Percentiles rank a stretch among this genome's conserved stretches.
These are phyloP conservation scores for Ornithoptera alexandrae DNA, from an alignment of 2,888 invertebrate genomes.

Conservation along the genomic window DNA sequence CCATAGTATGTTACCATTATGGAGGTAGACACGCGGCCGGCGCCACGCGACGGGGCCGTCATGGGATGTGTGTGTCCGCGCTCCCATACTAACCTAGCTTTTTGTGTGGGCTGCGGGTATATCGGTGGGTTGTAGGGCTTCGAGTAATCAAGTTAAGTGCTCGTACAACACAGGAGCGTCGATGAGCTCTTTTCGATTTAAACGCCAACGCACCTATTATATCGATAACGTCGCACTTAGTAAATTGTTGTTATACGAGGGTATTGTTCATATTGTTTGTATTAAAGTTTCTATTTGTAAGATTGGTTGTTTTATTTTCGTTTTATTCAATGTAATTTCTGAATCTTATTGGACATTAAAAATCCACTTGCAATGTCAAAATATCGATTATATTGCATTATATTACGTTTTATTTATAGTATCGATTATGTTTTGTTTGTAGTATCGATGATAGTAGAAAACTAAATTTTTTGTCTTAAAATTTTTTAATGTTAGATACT, in stretches of 20 bases:
- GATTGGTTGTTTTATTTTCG: constrained; percentile 9
- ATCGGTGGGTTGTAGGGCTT: constrained; percentile 54
- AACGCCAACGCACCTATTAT: constrained; percentile 49
- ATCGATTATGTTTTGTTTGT: too few species aligned
- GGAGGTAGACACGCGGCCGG: constrained; percentile 38
- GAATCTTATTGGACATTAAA: too few species aligned
- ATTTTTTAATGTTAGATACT: neutral
- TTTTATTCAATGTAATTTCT: neutral
- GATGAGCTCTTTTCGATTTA: constrained; percentile 71
- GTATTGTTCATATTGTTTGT: constrained; percentile 25
- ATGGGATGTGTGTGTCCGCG: constrained; percentile 33
- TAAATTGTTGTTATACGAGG: constrained; percentile 39
- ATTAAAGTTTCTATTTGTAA: constrained; percentile 26
- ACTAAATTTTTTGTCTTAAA: neutral
- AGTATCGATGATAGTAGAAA: too few species aligned
- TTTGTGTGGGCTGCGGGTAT: constrained; percentile 46
- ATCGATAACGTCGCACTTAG: constrained; percentile 63
- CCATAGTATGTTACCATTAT: constrained; percentile 57
- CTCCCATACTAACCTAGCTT: constrained; percentile 37
- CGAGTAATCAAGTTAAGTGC: constrained; percentile 80
- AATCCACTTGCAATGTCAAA: too few species aligned
- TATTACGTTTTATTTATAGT: too few species aligned
- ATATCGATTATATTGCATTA: too few species aligned
- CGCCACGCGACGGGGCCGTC: constrained; percentile 37
- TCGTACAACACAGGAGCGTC: constrained; percentile 60